A percentile compares a stretch with the other conserved stretches of the same genome.
These are phyloP conservation scores for Pantala flavescens DNA, from an alignment of 1,140 invertebrate genomes.

Conservation along the genomic window DNA sequence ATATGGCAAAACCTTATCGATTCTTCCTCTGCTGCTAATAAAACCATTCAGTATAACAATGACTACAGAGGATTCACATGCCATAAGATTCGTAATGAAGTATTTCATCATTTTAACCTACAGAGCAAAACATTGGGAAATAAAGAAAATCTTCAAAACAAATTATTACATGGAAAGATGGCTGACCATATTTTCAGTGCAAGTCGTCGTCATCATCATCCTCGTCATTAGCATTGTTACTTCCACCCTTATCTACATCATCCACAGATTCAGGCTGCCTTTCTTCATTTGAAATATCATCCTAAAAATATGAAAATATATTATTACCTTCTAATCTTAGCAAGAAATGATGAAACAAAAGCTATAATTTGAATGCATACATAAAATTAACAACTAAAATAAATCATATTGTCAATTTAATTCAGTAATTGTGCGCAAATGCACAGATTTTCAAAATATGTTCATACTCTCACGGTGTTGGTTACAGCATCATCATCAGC, in stretches of 20 bases:
- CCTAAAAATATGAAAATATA: neutral
- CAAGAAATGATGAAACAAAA: too few relatives aligned
- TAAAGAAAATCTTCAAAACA: neutral
- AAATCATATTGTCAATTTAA: too few relatives aligned
- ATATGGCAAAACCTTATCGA: too few relatives aligned
- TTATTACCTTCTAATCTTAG: too few relatives aligned
- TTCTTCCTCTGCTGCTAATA: too few relatives aligned
- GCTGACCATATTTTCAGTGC: neutral
- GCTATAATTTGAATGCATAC: too few relatives aligned
- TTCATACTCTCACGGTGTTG: too few relatives aligned
- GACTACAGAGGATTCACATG: neutral
- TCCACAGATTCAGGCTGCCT: neutral
- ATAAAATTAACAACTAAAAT: too few relatives aligned
- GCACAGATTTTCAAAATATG: too few relatives aligned
- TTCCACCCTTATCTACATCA: neutral
- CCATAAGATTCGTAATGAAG: neutral
- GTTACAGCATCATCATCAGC: neutral
- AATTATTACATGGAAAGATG: neutral
- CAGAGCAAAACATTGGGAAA: neutral
- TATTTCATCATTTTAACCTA: neutral
- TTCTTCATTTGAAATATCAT: neutral
- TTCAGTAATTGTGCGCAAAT: too few relatives aligned
- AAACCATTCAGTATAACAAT: too few relatives aligned
- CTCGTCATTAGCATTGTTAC: neutral
- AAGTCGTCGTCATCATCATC: neutral